Conservation (phyloP, 37 sponge, comb jelly and placozoan species). For the Aplysina aerophoba region DNA sequence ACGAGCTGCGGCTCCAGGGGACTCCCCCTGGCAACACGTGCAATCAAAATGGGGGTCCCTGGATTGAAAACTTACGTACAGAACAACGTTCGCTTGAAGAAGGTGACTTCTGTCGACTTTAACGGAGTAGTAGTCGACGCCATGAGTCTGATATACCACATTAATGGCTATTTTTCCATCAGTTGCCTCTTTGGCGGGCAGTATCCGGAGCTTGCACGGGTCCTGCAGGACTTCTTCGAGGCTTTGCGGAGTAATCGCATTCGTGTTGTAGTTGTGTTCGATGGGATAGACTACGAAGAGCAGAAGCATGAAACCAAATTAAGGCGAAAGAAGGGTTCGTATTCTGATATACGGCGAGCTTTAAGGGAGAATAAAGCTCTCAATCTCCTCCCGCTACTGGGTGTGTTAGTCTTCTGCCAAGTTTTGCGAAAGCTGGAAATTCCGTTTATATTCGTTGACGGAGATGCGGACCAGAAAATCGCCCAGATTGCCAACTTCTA, state of each 20-base stretch:
- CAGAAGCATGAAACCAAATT: conserved; percentile 43
- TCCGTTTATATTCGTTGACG: conserved; percentile 56
- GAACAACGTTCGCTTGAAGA: conserved; percentile 20
- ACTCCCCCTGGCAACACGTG: too few species aligned
- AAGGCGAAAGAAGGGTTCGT: too few species aligned
- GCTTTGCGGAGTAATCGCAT: conserved; percentile 37
- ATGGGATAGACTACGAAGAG: conserved; percentile 68
- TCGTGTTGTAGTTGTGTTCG: conserved; percentile 65
- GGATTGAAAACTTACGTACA: conserved; percentile 47
- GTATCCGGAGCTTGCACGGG: conserved; percentile 42
- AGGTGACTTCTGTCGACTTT: conserved; percentile 23
- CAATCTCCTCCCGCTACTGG: conserved; percentile 29
- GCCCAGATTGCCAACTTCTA: conserved; percentile 57
- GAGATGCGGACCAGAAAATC: conserved; percentile 76
- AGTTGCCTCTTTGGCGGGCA: conserved; percentile 71
- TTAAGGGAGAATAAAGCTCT: not conserved
- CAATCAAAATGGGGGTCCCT: conserved; percentile 74
- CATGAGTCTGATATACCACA: conserved; percentile 46
- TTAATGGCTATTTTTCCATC: not conserved
- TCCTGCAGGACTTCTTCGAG: conserved; percentile 37
- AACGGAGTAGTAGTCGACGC: conserved; percentile 65
- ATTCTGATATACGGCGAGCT: too few species aligned
- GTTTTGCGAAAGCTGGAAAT: conserved; percentile 45
- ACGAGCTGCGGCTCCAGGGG: too few species aligned
- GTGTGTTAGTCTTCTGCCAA: conserved; percentile 29